Base-by-base conservation (phyloP, 2,888 invertebrate genomes). In the Pilophorus perplexus region DNA sequence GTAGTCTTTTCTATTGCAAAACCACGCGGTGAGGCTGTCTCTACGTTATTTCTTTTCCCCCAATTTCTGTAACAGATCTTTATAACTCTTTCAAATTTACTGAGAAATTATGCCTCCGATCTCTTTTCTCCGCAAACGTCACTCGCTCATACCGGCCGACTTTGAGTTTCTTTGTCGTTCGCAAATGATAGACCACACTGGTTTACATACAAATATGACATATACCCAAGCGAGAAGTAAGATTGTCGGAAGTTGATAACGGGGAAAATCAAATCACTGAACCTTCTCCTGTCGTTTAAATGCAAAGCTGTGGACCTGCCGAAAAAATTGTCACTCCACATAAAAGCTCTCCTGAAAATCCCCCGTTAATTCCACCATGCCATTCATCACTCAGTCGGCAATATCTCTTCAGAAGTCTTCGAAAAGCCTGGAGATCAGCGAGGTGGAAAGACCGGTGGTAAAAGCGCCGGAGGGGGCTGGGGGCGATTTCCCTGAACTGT, bases 381-480 rank as follows among this genome's bases (percentile, higher is more conserved):
- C 16, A 42, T 42, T 42, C 42, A 42, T 42, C 42, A 42, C 42
- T 14, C 42, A 5, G 10, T 10, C 14, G 33, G 42, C 42, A 14
- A 42, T 42, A 42, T 14, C 42, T 42, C 42, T n/a, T 42, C 42
- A 42, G 5, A 42, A 42, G 42, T n/a, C 42, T 6, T 42, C 14
- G n/a, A 8, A 33, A 33, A 12, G 33, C 8, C 8, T 33, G 6
- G 33, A 12, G 33, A 33, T 8, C 33, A 6, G 33, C n/a, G 33
- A 33, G 33, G 33, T 8, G 33, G 33, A 33, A 33, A 8, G 8
- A 12, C 8, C 6, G 12, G 33, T 12, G 6, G 33, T 4, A 14
- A 42, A n/a, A 42, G 23, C 6, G 16, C 6, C 18, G 22, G 48
- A 33, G 12, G 33, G 12, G 33, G 33, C 33, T 12, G 33, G 12